phyloP scores from a whole-genome alignment of 1,140 invertebrate genomes.

The Atta colombica region DNA sequence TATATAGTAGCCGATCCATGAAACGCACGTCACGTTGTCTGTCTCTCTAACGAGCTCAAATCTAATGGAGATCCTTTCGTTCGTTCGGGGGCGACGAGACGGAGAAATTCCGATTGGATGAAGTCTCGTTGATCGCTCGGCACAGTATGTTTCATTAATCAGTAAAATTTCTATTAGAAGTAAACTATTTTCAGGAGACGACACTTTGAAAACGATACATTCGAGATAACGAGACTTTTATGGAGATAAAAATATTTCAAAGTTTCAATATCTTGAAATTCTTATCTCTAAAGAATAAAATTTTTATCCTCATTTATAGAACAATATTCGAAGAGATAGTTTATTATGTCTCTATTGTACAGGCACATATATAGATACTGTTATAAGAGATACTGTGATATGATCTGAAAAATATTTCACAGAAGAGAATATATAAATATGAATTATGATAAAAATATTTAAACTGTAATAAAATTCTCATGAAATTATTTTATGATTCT shows the following conservation, averaged over 20 bases:
- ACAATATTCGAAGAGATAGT: neutral
- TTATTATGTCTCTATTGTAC: neutral
- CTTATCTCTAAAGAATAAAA: neutral
- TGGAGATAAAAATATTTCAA: neutral
- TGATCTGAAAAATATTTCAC: neutral
- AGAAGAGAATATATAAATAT: neutral
- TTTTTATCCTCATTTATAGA: neutral
- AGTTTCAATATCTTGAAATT: neutral
- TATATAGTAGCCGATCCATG: slow-evolving; percentile 67
- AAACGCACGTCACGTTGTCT: slow-evolving; percentile 61
- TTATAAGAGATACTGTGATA: neutral
- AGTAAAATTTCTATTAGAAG: slow-evolving; percentile 24
- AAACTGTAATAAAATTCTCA: neutral
- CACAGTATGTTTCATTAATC: slow-evolving; percentile 8
- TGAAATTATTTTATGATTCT: slow-evolving; percentile 21
- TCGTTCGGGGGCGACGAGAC: neutral
- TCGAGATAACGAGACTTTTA: slow-evolving; percentile 22
- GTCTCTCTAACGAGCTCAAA: slow-evolving; percentile 68
- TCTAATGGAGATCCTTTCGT: slow-evolving; percentile 59
- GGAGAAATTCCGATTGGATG: slow-evolving; percentile 41
- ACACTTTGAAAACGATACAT: neutral
- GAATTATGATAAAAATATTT: slow-evolving; percentile 18
- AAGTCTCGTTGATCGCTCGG: slow-evolving; percentile 6
- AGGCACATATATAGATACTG: neutral
- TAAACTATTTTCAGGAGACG: neutral